Evolutionary conservation across 2,888 invertebrate species (phyloP).

Genomic region (Dryocosmus kuriphilus): DNA sequence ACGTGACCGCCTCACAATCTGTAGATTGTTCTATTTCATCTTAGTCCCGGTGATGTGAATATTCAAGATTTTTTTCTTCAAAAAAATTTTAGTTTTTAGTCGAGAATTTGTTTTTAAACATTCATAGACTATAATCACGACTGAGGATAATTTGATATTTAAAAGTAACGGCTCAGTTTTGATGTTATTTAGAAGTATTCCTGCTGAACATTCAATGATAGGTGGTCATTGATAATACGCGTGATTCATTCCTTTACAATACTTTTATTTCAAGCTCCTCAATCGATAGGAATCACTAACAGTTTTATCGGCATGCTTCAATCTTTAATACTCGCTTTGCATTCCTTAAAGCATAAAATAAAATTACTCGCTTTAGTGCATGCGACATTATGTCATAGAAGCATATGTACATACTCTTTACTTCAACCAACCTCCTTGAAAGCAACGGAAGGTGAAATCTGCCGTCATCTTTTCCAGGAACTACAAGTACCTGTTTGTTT

Average conservation of each 20-base stretch:
- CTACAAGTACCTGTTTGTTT: constrained; percentile 21
- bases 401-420: background rate
- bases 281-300: background rate
- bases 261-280: constrained; percentile 2
- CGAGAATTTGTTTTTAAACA: no score
- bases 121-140: no score
- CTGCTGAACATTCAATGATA: background rate
- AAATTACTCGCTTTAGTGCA: constrained; percentile 1
- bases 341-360: constrained; percentile 16
- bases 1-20: background rate
- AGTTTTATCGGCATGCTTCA: background rate
- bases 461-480: constrained; percentile 21
- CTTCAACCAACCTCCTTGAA: constrained; percentile 16
- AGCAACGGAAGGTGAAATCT: constrained; percentile 15
- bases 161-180: background rate
- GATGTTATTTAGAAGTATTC: background rate
- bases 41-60: background rate
- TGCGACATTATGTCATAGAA: constrained; percentile 3
- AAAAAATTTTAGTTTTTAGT: no score
- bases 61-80: background rate
- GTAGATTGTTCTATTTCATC: background rate
- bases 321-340: background rate
- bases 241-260: background rate
- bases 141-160: background rate
- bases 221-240: background rate